A percentile compares a stretch with the other conserved stretches of the same genome.
These are phyloP conservation scores for Melanotaenia maccullochi DNA, from an alignment of 2,797 vertebrate species.

Conservation along the genomic window DNA sequence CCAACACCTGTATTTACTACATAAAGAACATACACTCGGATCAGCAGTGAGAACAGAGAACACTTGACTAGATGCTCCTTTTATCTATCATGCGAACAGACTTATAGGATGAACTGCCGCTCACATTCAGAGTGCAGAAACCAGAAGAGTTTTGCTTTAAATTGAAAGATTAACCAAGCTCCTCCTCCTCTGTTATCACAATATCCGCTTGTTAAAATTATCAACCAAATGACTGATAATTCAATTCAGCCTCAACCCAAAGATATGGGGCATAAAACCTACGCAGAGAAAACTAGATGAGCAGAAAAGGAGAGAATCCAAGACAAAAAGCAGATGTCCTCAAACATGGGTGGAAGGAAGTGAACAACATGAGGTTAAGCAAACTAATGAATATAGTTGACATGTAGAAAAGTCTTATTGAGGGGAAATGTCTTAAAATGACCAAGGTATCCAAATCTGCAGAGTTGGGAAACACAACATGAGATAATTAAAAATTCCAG, in stretches of 20 bases:
- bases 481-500: background rate
- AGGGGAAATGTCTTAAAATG: background rate
- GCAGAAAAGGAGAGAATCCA: conserved; percentile 5
- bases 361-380: conserved; percentile 10
- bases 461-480: background rate
- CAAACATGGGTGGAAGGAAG: conserved; percentile 32
- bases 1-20: conserved; percentile 29
- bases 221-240: no score
- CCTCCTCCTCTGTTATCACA: no score
- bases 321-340: conserved; percentile 22
- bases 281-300: background rate
- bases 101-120: background rate
- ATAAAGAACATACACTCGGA: conserved; percentile 20
- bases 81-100: background rate
- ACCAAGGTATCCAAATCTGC: conserved; percentile 6
- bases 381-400: conserved; percentile 12
- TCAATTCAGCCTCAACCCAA: no score
- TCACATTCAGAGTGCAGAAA: no score
- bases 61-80: background rate
- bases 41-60: conserved; percentile 8
- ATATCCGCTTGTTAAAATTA: no score
- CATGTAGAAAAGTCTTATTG: background rate
- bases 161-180: no score
- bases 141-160: no score
- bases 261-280: conserved; percentile 1